Evolutionary conservation across 2,797 vertebrate genomes (phyloP), one percentile per base, ranked within the genome.

Genomic region (Sylvilagus floridanus): DNA sequence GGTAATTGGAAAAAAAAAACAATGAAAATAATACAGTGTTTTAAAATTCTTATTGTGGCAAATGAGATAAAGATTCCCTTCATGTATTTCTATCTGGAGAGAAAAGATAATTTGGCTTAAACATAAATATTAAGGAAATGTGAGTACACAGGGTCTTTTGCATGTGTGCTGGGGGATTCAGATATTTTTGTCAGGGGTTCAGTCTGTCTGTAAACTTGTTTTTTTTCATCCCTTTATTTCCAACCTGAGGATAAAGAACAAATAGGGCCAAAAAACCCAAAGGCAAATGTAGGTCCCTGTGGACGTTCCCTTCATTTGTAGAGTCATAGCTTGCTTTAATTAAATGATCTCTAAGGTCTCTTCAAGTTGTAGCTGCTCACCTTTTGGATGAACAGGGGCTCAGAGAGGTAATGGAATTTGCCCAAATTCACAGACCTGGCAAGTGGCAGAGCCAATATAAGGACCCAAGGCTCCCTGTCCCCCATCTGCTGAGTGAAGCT

Each of bases 11-110:
- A 81, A 47, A 72, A 35, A 69, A 81, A 83, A 21, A 82, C 28
- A 75, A 62, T 63, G 78, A 96, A 96, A 96, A 96, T 84, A 93
- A 96, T 52, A 84, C 22, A 78, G 28, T 60, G 86, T 83, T 90
- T 82, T 63, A 85, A 87, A 76, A 92, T 50, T 94, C 88, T 75
- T 75, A 71, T 47, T 86, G 68, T 54, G 71, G 54, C 37, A 86
- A 86, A 50, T 88, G 85, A 90, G 32, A 65, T 8, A 81, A 84
- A 90, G 71, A 47, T 47, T 47, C 42, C 42, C 77, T 95, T 57
- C 28, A 69, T 63, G 28, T 42, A 82, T 57, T 88, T 95, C 26
- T 72, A n/a, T 60, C n/a, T n/a, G 14, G 4, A 7, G 13, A 17
- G 14, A 12, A 65, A 65, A 77, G 32, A 4, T 82, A 57, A 82